Conservation (phyloP, 2,113 vertebrate species). For the Fukomys damarensis region DNA sequence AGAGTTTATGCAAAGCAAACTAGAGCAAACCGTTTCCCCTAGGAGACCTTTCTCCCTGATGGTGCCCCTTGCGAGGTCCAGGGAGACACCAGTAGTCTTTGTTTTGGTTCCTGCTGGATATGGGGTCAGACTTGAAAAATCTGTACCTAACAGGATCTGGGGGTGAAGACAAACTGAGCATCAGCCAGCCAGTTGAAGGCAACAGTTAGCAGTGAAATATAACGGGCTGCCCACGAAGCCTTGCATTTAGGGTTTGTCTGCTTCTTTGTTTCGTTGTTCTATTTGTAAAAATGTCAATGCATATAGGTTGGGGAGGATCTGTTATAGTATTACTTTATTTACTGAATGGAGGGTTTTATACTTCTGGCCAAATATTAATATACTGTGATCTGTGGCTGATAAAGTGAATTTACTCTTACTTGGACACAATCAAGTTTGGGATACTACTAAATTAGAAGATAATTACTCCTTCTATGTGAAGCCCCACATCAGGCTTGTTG, state of each 20-base stretch:
- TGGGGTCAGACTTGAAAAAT: not conserved
- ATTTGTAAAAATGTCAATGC: not conserved
- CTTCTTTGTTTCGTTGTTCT: not conserved
- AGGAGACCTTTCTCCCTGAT: accelerated
- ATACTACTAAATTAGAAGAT: not conserved
- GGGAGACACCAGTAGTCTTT: not conserved
- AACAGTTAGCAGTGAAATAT: not conserved
- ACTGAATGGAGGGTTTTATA: not conserved
- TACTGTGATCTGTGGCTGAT: not conserved
- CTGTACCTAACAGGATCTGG: not conserved
- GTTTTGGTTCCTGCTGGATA: not conserved
- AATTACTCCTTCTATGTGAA: not conserved
- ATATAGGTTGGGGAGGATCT: not conserved
- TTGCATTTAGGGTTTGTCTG: not conserved
- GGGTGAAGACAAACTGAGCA: no score
- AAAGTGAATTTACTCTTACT: not conserved
- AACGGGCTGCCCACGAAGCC: not conserved
- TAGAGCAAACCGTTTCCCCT: not conserved
- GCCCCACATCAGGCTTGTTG: accelerated
- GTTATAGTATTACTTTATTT: not conserved
- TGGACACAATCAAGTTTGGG: not conserved
- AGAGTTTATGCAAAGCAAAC: not conserved
- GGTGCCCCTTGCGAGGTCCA: not conserved
- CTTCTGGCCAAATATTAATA: not conserved
- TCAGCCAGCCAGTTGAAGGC: accelerated